Conservation (phyloP, 2,113 vertebrate genomes). For the Ophthalmolycus amberensis region DNA sequence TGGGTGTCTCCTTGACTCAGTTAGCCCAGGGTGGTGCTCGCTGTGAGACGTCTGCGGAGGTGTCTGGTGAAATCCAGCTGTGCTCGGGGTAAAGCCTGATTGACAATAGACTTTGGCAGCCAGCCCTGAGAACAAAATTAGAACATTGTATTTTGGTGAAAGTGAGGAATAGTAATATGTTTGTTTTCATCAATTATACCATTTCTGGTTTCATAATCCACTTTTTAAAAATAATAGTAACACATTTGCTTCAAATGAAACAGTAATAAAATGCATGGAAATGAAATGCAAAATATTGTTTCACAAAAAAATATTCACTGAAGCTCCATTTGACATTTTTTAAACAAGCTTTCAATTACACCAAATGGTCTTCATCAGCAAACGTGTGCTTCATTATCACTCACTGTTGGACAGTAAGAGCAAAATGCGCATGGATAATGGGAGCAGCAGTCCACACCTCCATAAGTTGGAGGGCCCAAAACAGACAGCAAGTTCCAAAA, state of each 20-base stretch:
- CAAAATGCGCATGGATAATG: not conserved
- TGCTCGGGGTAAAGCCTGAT: slow-evolving; percentile 79
- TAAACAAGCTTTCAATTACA: not conserved
- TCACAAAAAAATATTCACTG: not conserved
- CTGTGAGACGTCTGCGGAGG: slow-evolving; percentile 76
- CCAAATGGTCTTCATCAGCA: not conserved
- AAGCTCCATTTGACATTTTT: not conserved
- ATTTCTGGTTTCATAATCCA: not conserved
- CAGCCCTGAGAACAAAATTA: slow-evolving; percentile 80
- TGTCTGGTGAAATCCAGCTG: slow-evolving; percentile 84
- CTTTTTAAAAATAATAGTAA: not conserved
- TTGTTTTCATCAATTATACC: not conserved
- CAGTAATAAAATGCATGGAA: not conserved
- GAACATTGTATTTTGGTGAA: not conserved
- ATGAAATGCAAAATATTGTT: not conserved
- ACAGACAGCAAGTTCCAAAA: not conserved
- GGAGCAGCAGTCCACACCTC: not conserved
- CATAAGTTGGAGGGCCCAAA: not conserved
- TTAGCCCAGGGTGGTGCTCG: slow-evolving; percentile 35
- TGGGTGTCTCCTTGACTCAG: slow-evolving; percentile 3
- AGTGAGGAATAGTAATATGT: too few relatives aligned
- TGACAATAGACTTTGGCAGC: slow-evolving; percentile 82
- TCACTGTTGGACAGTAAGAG: not conserved
- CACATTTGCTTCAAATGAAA: not conserved
- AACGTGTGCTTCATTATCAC: not conserved